Conservation (phyloP, 2,888 invertebrate species). For the Therioaphis trifolii region DNA sequence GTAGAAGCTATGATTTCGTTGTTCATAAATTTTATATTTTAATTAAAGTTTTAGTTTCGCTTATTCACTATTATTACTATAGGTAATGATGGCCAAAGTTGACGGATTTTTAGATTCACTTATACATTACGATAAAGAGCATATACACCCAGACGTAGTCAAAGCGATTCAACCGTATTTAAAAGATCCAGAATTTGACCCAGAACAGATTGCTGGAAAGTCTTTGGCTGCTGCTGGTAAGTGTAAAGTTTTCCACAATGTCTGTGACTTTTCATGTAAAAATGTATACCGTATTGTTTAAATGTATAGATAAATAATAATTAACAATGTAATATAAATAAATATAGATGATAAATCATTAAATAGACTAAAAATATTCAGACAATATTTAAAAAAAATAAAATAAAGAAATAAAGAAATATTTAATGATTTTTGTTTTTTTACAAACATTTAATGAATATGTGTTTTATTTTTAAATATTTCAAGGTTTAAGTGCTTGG, state of each 20-base stretch:
- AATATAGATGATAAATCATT: too few relatives aligned
- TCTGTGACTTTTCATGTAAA: too few relatives aligned
- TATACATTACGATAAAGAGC: slow-evolving; percentile 91
- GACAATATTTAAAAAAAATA: too few relatives aligned
- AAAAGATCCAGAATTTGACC: slow-evolving; percentile 82
- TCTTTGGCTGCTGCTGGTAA: slow-evolving; percentile 85
- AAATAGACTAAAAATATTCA: too few relatives aligned
- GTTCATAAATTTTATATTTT: background rate
- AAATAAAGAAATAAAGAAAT: too few relatives aligned
- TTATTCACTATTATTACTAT: slow-evolving; percentile 63
- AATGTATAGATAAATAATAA: too few relatives aligned
- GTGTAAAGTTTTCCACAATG: too few relatives aligned
- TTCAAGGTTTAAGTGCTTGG: slow-evolving; percentile 87
- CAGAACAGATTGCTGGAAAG: slow-evolving; percentile 85
- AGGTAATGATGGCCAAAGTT: slow-evolving; percentile 87
- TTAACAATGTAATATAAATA: too few relatives aligned
- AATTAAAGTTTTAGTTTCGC: too few relatives aligned
- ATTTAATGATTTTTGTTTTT: too few relatives aligned
- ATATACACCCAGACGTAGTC: slow-evolving; percentile 87
- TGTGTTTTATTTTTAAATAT: background rate
- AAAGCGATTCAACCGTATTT: slow-evolving; percentile 77
- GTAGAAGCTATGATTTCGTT: background rate
- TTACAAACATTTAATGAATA: too few relatives aligned
- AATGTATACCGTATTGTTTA: too few relatives aligned
- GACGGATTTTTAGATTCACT: slow-evolving; percentile 87